Conservation (phyloP, 2,113 vertebrate genomes). For the Misgurnus anguillicaudatus region DNA sequence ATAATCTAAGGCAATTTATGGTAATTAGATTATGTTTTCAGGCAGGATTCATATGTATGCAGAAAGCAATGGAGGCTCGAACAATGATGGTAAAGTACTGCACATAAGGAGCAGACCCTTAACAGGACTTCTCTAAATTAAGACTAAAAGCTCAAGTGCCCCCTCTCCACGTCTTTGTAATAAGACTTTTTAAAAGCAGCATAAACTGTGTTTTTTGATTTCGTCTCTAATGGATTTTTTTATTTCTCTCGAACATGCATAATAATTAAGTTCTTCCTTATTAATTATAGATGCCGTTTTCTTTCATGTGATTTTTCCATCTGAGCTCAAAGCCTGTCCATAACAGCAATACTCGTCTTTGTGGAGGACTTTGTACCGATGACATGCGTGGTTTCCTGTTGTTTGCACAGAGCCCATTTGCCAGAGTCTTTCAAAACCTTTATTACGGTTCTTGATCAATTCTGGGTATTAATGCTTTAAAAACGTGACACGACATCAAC, state of each 20-base stretch:
- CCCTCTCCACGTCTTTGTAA: conserved; percentile 70
- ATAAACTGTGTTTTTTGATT: conserved; percentile 70
- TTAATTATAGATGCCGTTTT: conserved; percentile 89
- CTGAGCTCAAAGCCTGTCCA: conserved; percentile 41
- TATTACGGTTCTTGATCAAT: conserved; percentile 9
- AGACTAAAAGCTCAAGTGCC: conserved; percentile 78
- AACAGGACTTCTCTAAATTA: conserved; percentile 84
- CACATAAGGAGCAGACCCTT: conserved; percentile 79
- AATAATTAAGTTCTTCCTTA: conserved; percentile 87
- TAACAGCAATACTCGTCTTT: conserved; percentile 31
- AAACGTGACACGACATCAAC: background rate
- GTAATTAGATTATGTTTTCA: conserved; percentile 93
- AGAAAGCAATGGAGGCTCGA: conserved; percentile 84
- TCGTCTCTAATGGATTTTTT: conserved; percentile 92
- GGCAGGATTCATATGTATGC: conserved; percentile 84
- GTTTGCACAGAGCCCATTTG: conserved; percentile 36
- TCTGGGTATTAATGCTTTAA: background rate
- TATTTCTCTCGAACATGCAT: conserved; percentile 92
- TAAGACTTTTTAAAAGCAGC: conserved; percentile 82
- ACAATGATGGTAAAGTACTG: conserved; percentile 82
- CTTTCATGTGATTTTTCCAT: conserved; percentile 72
- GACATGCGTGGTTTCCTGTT: conserved; percentile 42
- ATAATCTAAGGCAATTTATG: conserved; percentile 88
- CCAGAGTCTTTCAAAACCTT: conserved; percentile 21
- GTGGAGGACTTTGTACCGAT: conserved; percentile 37